Percentiles rank a stretch among this genome's conserved stretches.
These are phyloP conservation scores for Drosophila mulleri DNA, from an alignment of 2,888 invertebrate species.

Conservation along the genomic window DNA sequence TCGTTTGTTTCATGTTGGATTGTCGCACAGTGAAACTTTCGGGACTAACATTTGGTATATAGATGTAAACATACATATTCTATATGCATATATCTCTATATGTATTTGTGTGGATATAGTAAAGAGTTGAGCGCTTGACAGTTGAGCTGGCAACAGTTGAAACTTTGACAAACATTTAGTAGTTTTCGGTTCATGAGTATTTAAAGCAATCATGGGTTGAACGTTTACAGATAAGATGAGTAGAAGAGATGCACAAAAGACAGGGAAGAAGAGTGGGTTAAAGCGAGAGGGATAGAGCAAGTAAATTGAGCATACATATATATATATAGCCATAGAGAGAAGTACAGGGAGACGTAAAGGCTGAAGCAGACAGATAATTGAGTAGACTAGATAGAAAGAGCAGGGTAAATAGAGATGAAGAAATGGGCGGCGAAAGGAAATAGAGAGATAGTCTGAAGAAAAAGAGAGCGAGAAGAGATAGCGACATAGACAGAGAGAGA, in stretches of 20 bases:
- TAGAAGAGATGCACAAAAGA: background rate
- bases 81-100: slow-evolving; percentile 1
- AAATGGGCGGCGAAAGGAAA: background rate
- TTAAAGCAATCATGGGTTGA: background rate
- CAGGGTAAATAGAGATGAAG: too few relatives aligned
- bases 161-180: slow-evolving; percentile 12
- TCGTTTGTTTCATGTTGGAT: slow-evolving; percentile 11
- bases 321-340: background rate
- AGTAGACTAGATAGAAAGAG: background rate
- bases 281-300: background rate
- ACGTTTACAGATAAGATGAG: background rate
- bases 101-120: background rate
- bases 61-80: background rate
- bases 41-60: slow-evolving; percentile 12
- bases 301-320: too few relatives aligned
- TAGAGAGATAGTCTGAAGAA: background rate
- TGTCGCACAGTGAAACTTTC: slow-evolving; percentile 10
- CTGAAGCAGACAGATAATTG: too few relatives aligned
- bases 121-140: background rate
- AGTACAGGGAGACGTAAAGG: background rate
- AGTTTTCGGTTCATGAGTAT: background rate
- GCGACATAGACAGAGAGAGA: too few relatives aligned
- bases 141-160: background rate
- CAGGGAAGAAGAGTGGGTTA: background rate
- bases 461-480: too few relatives aligned